Evolutionary conservation across 2,797 vertebrate species (phyloP).

Genomic region (Ataeniobius toweri): DNA sequence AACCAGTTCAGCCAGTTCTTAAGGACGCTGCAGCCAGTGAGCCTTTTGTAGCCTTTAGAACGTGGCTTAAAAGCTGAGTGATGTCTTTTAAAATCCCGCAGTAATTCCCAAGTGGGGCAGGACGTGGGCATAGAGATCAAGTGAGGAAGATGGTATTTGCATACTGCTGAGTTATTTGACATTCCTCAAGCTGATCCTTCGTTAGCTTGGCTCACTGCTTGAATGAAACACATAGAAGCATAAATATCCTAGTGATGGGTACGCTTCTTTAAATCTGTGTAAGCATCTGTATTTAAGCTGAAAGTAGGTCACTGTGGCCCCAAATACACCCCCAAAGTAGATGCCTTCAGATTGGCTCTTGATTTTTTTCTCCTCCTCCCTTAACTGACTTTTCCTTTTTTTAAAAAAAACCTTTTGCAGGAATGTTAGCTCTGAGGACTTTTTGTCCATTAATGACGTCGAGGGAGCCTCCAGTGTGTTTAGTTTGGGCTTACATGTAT

Average conservation of each 20-base stretch:
- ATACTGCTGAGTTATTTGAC: conserved; percentile 53
- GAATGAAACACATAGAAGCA: background rate
- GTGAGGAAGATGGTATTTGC: conserved; percentile 31
- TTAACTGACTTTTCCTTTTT: conserved; percentile 15
- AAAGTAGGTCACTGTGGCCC: conserved; percentile 55
- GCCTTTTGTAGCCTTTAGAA: background rate
- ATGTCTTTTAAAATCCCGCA: conserved; percentile 8
- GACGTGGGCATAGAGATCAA: conserved; percentile 17
- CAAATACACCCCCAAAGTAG: conserved; percentile 17
- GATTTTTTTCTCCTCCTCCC: background rate
- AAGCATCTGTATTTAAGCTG: conserved; percentile 23
- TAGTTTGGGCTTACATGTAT: background rate
- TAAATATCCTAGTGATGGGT: background rate
- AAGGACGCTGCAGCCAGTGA: background rate
- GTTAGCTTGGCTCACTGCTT: conserved; percentile 10
- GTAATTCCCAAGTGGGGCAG: conserved; percentile 37
- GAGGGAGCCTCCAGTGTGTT: background rate
- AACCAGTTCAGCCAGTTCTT: conserved; percentile 27
- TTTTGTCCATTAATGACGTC: conserved; percentile 16
- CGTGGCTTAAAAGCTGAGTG: background rate
- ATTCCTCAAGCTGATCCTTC: conserved; percentile 29
- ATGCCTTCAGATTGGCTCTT: conserved; percentile 5
- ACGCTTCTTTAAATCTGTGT: conserved; percentile 12
- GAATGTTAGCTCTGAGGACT: conserved; percentile 48
- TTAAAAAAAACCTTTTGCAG: conserved; percentile 20